A percentile compares a stretch with the other conserved stretches of the same genome.
These are phyloP conservation scores for Mus pahari DNA, from an alignment of 2,113 vertebrate genomes.

Conservation along the genomic window DNA sequence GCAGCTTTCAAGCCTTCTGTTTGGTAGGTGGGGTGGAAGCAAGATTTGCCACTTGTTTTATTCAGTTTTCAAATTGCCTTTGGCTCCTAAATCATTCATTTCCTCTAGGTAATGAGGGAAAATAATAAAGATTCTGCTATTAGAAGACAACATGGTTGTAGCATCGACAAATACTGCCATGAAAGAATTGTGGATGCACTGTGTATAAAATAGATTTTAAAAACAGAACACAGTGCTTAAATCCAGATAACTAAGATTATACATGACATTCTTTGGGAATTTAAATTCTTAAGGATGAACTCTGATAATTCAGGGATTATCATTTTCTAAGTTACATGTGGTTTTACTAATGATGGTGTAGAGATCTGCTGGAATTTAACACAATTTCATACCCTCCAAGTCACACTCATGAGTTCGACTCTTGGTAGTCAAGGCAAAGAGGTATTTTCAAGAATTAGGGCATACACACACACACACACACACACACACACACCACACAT, in stretches of 20 bases:
- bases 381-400: neutral
- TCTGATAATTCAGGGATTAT: neutral
- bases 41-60: neutral
- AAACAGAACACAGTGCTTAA: neutral
- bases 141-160: neutral
- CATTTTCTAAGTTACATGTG: neutral
- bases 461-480: no score
- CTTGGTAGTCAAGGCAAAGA: neutral
- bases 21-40: neutral
- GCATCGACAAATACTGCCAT: neutral
- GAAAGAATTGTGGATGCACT: neutral
- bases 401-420: neutral
- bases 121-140: neutral
- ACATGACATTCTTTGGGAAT: neutral
- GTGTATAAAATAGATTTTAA: neutral
- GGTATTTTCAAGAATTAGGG: neutral
- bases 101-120: neutral
- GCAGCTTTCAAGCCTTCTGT: conserved; percentile 23
- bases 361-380: no score
- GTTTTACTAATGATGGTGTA: neutral
- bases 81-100: neutral
- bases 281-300: neutral
- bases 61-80: neutral
- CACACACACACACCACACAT: no score
- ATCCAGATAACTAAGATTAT: neutral